A percentile compares a stretch with the other conserved stretches of the same genome.
Conservation (phyloP, 2,888 invertebrate species). For the Alitta virens region DNA sequence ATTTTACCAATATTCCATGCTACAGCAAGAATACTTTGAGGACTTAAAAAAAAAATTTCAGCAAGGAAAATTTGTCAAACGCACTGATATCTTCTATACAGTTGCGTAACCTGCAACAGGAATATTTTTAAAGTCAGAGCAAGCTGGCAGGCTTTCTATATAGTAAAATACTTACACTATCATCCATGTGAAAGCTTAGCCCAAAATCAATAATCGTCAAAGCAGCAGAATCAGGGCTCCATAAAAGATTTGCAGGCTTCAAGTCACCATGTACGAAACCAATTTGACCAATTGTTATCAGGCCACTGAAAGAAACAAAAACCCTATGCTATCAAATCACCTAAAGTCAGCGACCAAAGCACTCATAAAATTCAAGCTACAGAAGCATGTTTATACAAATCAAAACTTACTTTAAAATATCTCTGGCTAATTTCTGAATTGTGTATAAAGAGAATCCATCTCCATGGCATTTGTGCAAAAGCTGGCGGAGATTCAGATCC, state of each 20-base stretch:
- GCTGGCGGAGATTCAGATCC: neutral
- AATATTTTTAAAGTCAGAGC: too few relatives aligned
- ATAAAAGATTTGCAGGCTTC: conserved; percentile 15
- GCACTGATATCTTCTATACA: too few relatives aligned
- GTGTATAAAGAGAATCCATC: neutral
- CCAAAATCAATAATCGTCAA: conserved; percentile 17
- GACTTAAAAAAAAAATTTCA: too few relatives aligned
- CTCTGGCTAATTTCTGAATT: neutral
- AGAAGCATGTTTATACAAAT: neutral
- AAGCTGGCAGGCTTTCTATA: too few relatives aligned
- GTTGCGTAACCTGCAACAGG: too few relatives aligned
- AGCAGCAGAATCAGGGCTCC: conserved; percentile 2
- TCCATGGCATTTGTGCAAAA: neutral
- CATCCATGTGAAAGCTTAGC: conserved; percentile 15
- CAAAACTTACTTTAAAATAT: neutral
- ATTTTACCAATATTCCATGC: too few relatives aligned
- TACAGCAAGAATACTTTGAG: too few relatives aligned
- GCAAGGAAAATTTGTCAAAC: too few relatives aligned
- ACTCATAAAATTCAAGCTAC: too few relatives aligned
- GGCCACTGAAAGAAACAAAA: conserved; percentile 4
- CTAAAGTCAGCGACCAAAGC: too few relatives aligned
- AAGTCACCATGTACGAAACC: conserved; percentile 17
- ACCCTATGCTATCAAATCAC: too few relatives aligned
- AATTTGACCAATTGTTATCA: neutral
- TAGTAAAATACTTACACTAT: conserved; percentile 10